Evolutionary conservation across 2,797 vertebrate species (phyloP).

Genomic region (Oreochromis mossambicus): DNA sequence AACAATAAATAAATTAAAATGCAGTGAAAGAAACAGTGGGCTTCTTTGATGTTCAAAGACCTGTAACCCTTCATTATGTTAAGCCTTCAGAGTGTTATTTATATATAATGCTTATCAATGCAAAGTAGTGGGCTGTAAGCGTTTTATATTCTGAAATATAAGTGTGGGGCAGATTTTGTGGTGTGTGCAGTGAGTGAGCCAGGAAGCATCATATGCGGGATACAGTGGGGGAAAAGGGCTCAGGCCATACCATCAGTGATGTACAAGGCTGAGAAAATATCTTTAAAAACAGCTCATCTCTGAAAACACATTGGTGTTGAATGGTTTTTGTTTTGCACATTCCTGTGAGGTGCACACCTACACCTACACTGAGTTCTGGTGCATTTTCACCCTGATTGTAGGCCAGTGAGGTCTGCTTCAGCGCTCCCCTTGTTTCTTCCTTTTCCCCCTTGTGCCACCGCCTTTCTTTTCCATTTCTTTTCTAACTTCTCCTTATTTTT

Average conservation of each 20-base stretch:
- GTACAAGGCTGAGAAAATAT: not conserved
- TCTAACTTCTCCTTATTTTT: not conserved
- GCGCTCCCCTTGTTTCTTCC: not conserved
- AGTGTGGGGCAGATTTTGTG: not conserved
- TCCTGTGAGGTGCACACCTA: not conserved
- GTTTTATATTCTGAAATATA: not conserved
- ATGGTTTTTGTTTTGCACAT: not conserved
- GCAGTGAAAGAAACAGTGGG: not conserved
- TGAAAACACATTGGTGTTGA: not conserved
- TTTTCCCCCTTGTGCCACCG: not conserved
- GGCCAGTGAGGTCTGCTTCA: not conserved
- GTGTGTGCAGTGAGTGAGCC: not conserved
- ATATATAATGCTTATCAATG: not conserved
- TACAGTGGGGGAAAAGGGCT: not conserved
- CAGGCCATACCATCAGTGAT: not conserved
- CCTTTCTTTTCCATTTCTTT: not conserved
- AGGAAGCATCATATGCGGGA: fast-evolving
- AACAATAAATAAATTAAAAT: not conserved
- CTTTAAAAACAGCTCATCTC: not conserved
- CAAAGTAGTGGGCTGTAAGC: not conserved
- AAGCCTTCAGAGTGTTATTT: not conserved
- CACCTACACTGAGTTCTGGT: not conserved
- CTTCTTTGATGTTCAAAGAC: not conserved
- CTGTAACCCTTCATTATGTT: not conserved
- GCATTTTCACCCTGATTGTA: not conserved